Percentiles rank a stretch among this genome's conserved stretches.
Evolutionary conservation across 2,797 vertebrate species (phyloP).

Genomic region (Streptopelia turtur): DNA sequence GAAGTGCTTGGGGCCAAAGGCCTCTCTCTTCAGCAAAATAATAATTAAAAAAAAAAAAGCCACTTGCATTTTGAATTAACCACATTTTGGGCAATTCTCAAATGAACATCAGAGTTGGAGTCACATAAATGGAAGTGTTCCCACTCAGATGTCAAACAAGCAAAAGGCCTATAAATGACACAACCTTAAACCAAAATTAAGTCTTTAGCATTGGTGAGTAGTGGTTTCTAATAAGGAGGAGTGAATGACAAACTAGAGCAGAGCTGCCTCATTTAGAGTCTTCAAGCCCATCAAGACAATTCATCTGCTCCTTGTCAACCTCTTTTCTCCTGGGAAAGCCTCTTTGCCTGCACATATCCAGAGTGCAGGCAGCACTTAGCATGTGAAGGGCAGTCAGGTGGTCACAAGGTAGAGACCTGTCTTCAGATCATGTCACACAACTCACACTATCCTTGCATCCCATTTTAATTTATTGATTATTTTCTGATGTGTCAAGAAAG

Average conservation of each 20-base stretch:
- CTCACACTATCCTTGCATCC: neutral
- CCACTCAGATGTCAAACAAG: neutral
- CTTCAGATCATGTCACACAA: neutral
- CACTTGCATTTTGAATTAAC: neutral
- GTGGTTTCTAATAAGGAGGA: neutral
- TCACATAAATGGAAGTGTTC: neutral
- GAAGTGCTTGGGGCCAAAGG: neutral
- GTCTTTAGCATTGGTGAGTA: neutral
- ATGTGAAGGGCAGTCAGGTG: neutral
- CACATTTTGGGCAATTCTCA: neutral
- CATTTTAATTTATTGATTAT: rapidly evolving
- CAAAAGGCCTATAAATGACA: neutral
- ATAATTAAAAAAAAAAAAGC: neutral
- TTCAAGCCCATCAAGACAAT: neutral
- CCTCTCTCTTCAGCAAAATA: neutral
- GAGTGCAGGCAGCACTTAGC: neutral
- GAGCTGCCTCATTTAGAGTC: neutral
- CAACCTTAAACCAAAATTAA: neutral
- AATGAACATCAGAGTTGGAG: neutral
- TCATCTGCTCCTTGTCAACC: neutral
- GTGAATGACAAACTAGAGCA: neutral
- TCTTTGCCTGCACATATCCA: neutral
- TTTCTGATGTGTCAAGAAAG: neutral
- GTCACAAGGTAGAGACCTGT: neutral
- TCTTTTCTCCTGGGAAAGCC: neutral